Conservation (phyloP, 2,113 vertebrate genomes). For the Carettochelys insculpta region DNA sequence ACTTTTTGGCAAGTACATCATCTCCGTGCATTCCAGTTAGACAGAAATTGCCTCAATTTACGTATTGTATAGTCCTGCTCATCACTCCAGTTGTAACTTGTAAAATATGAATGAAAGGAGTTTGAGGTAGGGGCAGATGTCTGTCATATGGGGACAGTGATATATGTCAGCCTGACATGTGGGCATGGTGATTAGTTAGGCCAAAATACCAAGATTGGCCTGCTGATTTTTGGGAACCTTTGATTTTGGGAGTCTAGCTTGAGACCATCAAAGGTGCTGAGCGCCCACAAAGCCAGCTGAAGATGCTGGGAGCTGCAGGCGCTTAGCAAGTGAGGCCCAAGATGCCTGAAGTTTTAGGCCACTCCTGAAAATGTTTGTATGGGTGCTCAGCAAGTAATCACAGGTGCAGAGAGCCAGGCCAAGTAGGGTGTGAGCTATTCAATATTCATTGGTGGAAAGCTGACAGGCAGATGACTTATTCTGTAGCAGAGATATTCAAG, state of each 20-base stretch:
- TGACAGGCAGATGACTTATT: background rate
- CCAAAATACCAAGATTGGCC: background rate
- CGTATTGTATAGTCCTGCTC: background rate
- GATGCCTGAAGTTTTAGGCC: background rate
- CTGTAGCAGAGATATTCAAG: background rate
- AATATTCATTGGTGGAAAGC: background rate
- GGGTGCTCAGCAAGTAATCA: background rate
- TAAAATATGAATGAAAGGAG: background rate
- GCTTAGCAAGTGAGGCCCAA: background rate
- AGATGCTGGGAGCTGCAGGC: background rate
- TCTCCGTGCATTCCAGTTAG: background rate
- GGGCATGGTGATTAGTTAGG: fast-evolving
- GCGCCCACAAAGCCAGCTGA: fast-evolving
- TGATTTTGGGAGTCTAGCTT: background rate
- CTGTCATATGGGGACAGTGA: fast-evolving
- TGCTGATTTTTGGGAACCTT: fast-evolving
- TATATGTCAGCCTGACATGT: fast-evolving
- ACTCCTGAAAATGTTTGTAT: background rate
- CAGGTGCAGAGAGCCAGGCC: background rate
- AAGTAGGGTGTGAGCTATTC: background rate
- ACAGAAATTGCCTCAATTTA: background rate
- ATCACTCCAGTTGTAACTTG: fast-evolving
- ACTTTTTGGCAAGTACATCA: fast-evolving
- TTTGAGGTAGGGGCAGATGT: fast-evolving
- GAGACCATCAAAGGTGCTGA: fast-evolving